These are phyloP conservation scores for Enhydra lutris DNA, from an alignment of 2,113 vertebrate genomes.

Conservation along the genomic window DNA sequence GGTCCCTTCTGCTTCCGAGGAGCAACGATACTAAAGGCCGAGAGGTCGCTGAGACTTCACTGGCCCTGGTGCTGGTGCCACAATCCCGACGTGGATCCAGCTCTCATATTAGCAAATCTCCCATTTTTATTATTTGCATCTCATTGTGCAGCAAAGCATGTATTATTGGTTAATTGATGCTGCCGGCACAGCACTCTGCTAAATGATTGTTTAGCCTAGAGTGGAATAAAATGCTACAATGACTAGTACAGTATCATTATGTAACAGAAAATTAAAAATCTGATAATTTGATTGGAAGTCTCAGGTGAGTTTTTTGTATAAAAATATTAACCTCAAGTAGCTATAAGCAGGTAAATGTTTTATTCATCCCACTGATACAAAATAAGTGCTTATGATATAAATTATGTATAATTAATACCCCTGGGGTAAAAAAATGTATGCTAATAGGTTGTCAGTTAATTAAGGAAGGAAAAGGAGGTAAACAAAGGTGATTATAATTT, in stretches of 20 bases:
- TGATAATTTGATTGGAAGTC: slow-evolving; percentile 87
- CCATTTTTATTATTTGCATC: slow-evolving; percentile 70
- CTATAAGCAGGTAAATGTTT: slow-evolving; percentile 89
- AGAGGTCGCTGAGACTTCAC: rapidly evolving
- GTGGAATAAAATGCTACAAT: slow-evolving; percentile 77
- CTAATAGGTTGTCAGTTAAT: slow-evolving; percentile 90
- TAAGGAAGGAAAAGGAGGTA: slow-evolving; percentile 87
- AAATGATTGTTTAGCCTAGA: slow-evolving; percentile 81
- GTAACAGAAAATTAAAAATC: slow-evolving; percentile 86
- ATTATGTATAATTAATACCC: slow-evolving; percentile 90
- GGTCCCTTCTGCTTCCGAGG: background rate
- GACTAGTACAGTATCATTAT: slow-evolving; percentile 81
- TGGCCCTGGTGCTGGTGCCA: rapidly evolving
- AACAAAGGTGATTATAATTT: slow-evolving; percentile 90
- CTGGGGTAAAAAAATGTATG: slow-evolving; percentile 85
- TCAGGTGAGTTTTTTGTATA: slow-evolving; percentile 86
- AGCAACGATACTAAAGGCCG: background rate
- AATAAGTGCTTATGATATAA: slow-evolving; percentile 89
- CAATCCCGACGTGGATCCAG: too few species aligned
- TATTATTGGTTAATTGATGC: slow-evolving; percentile 82
- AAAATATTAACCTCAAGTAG: slow-evolving; percentile 87
- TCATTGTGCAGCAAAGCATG: slow-evolving; percentile 78
- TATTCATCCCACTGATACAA: slow-evolving; percentile 86
- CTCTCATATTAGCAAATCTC: slow-evolving; percentile 23
- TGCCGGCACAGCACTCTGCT: slow-evolving; percentile 74